Evolutionary conservation across 2,888 invertebrate species (phyloP).

Genomic region (Aricia artaxerxes): DNA sequence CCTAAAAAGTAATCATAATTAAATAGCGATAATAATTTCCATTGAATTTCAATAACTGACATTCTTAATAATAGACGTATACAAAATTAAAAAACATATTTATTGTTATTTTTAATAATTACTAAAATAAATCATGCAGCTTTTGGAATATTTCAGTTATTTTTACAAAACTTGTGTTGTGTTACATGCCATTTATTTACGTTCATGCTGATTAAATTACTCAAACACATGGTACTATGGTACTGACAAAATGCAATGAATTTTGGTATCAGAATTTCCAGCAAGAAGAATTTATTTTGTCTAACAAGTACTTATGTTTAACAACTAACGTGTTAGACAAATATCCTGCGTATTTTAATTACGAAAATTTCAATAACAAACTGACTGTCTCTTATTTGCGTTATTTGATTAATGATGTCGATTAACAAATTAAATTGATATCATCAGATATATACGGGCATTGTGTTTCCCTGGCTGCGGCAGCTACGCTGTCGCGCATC

Average conservation of each 20-base stretch:
- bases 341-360: too few relatives aligned
- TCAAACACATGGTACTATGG: background rate
- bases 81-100: background rate
- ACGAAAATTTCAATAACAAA: too few relatives aligned
- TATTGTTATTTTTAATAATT: background rate
- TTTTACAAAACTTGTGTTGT: background rate
- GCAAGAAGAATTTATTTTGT: background rate
- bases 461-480: too few relatives aligned
- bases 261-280: background rate
- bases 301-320: too few relatives aligned
- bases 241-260: slow-evolving; percentile 22
- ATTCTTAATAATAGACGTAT: background rate
- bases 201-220: slow-evolving; percentile 22
- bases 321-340: too few relatives aligned
- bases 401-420: too few relatives aligned
- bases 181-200: slow-evolving; percentile 16
- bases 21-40: background rate
- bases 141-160: background rate
- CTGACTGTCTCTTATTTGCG: too few relatives aligned
- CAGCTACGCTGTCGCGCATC: too few relatives aligned
- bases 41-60: background rate
- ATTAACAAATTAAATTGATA: too few relatives aligned
- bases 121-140: slow-evolving; percentile 11
- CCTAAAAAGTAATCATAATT: slow-evolving; percentile 49
- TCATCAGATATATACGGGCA: too few relatives aligned